phyloP scores from a whole-genome alignment of 2,888 invertebrate species.

The Hirudinaria manillensis region DNA sequence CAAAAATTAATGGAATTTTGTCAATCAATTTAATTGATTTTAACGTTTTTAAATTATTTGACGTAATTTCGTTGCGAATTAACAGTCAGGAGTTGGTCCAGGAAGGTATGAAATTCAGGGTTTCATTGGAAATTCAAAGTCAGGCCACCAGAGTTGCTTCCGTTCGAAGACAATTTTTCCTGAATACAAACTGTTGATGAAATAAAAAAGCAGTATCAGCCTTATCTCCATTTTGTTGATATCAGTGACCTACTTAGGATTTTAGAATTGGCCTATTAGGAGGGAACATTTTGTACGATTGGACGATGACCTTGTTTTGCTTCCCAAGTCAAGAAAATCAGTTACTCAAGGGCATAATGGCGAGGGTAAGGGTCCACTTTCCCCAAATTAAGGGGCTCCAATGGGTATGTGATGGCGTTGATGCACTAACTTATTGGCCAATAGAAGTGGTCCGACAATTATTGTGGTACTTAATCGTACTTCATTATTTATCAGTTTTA shows the following conservation, averaged over 20 bases:
- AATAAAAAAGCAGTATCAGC: background rate
- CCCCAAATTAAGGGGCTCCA: too few relatives aligned
- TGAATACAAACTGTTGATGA: background rate
- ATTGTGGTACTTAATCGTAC: background rate
- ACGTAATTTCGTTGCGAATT: background rate
- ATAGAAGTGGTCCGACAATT: background rate
- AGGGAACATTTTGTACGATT: too few relatives aligned
- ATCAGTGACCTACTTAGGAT: too few relatives aligned
- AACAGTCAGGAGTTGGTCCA: background rate
- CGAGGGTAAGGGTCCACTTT: too few relatives aligned
- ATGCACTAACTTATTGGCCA: too few relatives aligned
- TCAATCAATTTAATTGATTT: too few relatives aligned
- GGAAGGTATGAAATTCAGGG: conserved; percentile 10
- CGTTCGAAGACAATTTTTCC: background rate
- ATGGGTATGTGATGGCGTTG: too few relatives aligned
- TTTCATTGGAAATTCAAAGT: background rate
- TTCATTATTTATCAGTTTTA: background rate
- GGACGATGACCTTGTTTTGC: too few relatives aligned
- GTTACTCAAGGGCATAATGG: too few relatives aligned
- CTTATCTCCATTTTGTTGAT: background rate
- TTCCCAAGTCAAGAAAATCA: too few relatives aligned
- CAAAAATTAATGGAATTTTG: too few relatives aligned
- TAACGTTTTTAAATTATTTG: background rate
- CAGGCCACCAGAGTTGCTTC: conserved; percentile 15
- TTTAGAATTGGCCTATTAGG: too few relatives aligned